Evolutionary conservation across 2,113 vertebrate genomes (phyloP), one percentile per base, ranked within the genome.

Genomic region (Tympanuchus pallidicinctus): DNA sequence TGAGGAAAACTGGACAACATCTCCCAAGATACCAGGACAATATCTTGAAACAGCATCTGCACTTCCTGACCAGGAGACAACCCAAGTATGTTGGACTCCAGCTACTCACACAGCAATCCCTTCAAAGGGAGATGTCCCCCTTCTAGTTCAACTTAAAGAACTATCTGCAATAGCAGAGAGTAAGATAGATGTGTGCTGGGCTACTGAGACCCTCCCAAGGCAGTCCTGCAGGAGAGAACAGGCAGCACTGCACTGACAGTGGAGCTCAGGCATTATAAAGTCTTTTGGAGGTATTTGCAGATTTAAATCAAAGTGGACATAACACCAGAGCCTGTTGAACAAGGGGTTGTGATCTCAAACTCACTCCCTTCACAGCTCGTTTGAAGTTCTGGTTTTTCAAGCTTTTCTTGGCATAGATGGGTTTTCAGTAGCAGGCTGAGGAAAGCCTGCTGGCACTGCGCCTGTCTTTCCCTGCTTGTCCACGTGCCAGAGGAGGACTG

Each of bases 381-480:
- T 73, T 82, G 64, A 91, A 61, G 43, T 86, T 91, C 88, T 84
- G 82, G 3, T 88, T 88, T 86, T 91, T 74, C 65, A 65, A 48
- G 91, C 34, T 88, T 78, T 86, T 84, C 65, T 88, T 88, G 92
- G 93, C 93, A 92, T 0, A 0, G 25, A 47, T 40, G 47, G 36
- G 61, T 79, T 86, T 91, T 40, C 61, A 83, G 76, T 43, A 80
- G 87, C 88, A 88, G 76, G 72, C 65, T 91, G 79, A 75, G 79
- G 85, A 94, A 91, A 88, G 65, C 28, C 82, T 54, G 76, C 79
- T 89, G 91, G 89, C 96, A 91, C 57, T 2, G 0, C 3, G 72
- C 82, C 94, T 47, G n/a, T 3, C 47, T 67, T 50, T 80, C 75
- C 67, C 42, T 48, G 24, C 82, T 47, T 47, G 28, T 45, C 42